Conservation (phyloP, 2,113 vertebrate genomes). For the Numenius arquata region DNA sequence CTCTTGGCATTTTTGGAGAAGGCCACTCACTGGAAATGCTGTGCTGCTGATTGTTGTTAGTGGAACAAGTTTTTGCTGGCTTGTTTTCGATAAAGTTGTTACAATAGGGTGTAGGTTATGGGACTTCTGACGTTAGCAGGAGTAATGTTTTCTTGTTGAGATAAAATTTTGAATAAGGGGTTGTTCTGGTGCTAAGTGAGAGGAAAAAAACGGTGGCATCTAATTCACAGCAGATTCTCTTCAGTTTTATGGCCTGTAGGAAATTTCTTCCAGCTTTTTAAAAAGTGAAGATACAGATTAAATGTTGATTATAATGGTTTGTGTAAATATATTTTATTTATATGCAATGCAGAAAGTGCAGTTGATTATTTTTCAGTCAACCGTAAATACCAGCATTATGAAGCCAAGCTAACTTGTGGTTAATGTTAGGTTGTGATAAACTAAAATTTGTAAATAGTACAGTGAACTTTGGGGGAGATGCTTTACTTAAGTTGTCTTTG, state of each 20-base stretch:
- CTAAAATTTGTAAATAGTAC: neutral
- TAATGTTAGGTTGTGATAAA: neutral
- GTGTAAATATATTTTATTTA: neutral
- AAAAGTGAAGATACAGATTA: neutral
- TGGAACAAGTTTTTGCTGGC: accelerated
- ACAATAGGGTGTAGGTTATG: neutral
- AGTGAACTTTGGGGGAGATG: neutral
- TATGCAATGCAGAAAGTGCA: neutral
- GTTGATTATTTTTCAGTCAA: neutral
- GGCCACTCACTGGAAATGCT: neutral
- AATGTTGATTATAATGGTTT: neutral
- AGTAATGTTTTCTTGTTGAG: neutral
- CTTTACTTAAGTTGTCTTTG: neutral
- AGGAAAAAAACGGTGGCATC: neutral
- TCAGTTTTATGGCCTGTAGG: neutral
- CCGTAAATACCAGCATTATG: neutral
- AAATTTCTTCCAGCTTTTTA: neutral
- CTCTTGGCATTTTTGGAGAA: neutral
- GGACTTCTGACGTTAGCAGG: neutral
- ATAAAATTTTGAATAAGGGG: neutral
- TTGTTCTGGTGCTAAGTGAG: neutral
- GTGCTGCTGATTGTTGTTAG: neutral
- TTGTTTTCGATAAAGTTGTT: neutral
- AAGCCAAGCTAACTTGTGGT: neutral
- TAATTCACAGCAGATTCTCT: neutral